These are phyloP conservation scores for Hylyphantes graminicola DNA, from an alignment of 1,140 invertebrate genomes.

Conservation along the genomic window DNA sequence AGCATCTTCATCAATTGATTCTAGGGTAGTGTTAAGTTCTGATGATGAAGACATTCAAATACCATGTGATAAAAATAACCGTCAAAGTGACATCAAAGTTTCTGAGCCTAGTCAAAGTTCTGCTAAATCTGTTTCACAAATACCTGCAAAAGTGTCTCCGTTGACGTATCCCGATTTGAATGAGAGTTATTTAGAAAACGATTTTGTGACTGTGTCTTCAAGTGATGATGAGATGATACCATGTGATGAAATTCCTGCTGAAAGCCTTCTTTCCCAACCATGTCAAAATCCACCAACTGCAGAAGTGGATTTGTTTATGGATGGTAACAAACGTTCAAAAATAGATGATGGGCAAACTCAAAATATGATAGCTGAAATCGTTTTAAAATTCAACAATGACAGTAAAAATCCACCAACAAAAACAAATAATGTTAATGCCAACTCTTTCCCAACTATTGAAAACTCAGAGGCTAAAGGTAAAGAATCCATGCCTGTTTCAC, in stretches of 20 bases:
- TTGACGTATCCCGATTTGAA: neutral
- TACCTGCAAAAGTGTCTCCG: no score
- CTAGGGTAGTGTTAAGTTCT: neutral
- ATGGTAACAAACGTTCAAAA: neutral
- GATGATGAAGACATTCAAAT: conserved; percentile 4
- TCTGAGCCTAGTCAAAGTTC: neutral
- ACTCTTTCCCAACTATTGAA: no score
- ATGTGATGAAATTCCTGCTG: conserved; percentile 3
- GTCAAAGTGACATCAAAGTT: neutral
- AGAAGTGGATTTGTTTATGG: conserved; percentile 65
- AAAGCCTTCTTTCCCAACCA: neutral
- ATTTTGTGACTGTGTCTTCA: conserved; percentile 1
- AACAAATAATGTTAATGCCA: no score
- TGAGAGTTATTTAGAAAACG: neutral
- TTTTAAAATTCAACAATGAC: neutral
- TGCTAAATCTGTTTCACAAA: no score
- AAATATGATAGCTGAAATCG: neutral
- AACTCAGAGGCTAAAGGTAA: no score
- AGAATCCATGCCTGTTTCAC: no score
- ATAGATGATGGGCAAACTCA: neutral
- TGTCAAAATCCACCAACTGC: conserved; percentile 66
- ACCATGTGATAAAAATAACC: neutral
- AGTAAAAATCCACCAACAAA: no score
- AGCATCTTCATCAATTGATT: neutral
- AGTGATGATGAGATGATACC: conserved; percentile 31